Base-by-base conservation (phyloP, 2,113 vertebrate genomes). In the Mustelus asterias region DNA sequence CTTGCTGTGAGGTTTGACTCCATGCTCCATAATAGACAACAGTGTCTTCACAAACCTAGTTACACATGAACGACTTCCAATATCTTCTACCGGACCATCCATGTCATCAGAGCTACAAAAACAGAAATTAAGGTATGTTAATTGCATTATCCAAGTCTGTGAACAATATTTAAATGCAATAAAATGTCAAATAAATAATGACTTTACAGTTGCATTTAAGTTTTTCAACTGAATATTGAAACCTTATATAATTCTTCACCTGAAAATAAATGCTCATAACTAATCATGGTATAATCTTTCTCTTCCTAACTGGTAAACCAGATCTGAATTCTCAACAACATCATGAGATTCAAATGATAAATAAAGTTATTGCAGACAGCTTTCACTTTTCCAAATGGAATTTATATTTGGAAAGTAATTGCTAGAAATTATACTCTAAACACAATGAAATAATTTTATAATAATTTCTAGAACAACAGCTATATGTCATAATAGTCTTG, bases 1-100 rank as follows among this genome's bases (percentile, higher is more conserved):
- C 97, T 99, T 99, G 97, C 99, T 99, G 98, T 99, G 99, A 33
- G 99, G 99, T 96, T 99, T 99, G 63, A 99, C 99, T 0, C 99
- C 99, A 41, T 99, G 99, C 96, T 99, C 99, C 99, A 99, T 99
- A 97, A 99, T 99, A 95, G 99, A 98, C 97, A 99, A 97, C 72
- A 99, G 98, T 0, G 99, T 99, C 97, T 99, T 99, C 22, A 99
- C 99, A 58, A 99, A 99, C 97, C 99, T 98, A 0, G 99, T 99
- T 60, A 99, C 99, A 70, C 99, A 99, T 0, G 99, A 99, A 48
- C 99, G 98, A 96, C 99, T 99, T 37, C 99, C 99, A 9, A 99
- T 99, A 97, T 99, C 99, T 97, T 99, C 99, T 97, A 99, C 99
- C 0, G 99, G 98, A 0, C 98, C 98, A 86, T 99, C 99, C 98